Evolutionary conservation across 1,140 invertebrate genomes (phyloP).

Genomic region (Telenomus remus): DNA sequence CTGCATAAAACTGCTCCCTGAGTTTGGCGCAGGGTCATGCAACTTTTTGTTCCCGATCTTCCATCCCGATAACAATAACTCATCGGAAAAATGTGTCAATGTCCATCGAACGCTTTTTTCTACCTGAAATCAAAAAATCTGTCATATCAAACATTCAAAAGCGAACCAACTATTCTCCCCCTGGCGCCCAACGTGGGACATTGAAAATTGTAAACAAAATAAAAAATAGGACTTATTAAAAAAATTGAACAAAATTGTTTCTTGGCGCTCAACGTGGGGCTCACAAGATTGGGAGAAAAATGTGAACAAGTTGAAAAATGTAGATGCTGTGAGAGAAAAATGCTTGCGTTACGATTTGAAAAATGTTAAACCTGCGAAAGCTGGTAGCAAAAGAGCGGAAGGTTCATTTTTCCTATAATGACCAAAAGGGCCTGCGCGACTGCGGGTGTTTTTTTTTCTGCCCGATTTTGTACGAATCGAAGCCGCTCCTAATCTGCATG

Average conservation of each 20-base stretch:
- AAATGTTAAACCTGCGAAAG: too few relatives aligned
- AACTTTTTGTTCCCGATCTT: slow-evolving; percentile 47
- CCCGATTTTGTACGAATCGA: slow-evolving; percentile 40
- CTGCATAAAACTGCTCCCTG: slow-evolving; percentile 62
- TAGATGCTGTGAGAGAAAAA: too few relatives aligned
- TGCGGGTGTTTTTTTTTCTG: slow-evolving; percentile 18
- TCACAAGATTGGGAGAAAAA: too few relatives aligned
- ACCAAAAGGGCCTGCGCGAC: slow-evolving; percentile 13
- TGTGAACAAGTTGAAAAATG: too few relatives aligned
- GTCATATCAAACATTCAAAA: background rate
- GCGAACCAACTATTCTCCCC: too few relatives aligned
- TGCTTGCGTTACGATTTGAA: too few relatives aligned
- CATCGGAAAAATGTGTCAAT: slow-evolving; percentile 43
- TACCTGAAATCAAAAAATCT: too few relatives aligned
- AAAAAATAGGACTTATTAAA: background rate
- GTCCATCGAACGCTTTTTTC: slow-evolving; percentile 24
- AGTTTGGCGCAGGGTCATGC: slow-evolving; percentile 58
- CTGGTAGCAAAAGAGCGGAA: slow-evolving; percentile 4
- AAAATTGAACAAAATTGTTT: too few relatives aligned
- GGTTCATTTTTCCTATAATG: slow-evolving; percentile 45
- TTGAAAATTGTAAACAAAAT: background rate
- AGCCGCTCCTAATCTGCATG: slow-evolving; percentile 52
- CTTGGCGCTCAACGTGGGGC: too few relatives aligned
- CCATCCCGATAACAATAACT: slow-evolving; percentile 54
- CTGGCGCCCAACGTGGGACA: too few relatives aligned